Evolutionary conservation across 1,140 invertebrate species (phyloP).

Genomic region (Drosophila bipectinata): DNA sequence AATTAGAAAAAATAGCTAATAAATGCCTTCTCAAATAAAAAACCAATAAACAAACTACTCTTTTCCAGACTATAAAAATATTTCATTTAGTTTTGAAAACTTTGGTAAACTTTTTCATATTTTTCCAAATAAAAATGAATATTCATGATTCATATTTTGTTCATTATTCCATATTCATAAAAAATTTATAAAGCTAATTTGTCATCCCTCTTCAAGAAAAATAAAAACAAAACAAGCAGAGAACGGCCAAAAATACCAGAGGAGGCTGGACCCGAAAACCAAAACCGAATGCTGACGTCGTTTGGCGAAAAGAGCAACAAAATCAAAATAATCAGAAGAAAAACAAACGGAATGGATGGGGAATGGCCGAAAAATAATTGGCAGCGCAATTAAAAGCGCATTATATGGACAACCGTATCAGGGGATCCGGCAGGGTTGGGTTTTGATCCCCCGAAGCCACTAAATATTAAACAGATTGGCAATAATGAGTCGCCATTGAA

Average conservation of each 20-base stretch:
- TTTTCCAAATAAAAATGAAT: not conserved
- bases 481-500: not conserved
- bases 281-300: conserved; percentile 28
- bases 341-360: conserved; percentile 4
- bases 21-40: too few relatives aligned
- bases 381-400: conserved; percentile 42
- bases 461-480: not conserved
- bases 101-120: too few relatives aligned
- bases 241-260: conserved; percentile 3
- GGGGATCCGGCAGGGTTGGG: not conserved
- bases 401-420: conserved; percentile 21
- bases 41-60: too few relatives aligned
- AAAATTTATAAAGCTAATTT: not conserved
- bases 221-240: not conserved
- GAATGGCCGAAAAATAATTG: conserved; percentile 8
- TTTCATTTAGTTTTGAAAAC: too few relatives aligned
- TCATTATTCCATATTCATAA: not conserved
- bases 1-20: too few relatives aligned
- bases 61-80: too few relatives aligned
- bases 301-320: conserved; percentile 24
- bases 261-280: conserved; percentile 36
- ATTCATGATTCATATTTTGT: too few relatives aligned
- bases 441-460: not conserved
- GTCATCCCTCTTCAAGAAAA: not conserved
- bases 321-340: conserved; percentile 37